phyloP scores from a whole-genome alignment of 1,140 invertebrate species.

The Caenorhabditis inopinata region DNA sequence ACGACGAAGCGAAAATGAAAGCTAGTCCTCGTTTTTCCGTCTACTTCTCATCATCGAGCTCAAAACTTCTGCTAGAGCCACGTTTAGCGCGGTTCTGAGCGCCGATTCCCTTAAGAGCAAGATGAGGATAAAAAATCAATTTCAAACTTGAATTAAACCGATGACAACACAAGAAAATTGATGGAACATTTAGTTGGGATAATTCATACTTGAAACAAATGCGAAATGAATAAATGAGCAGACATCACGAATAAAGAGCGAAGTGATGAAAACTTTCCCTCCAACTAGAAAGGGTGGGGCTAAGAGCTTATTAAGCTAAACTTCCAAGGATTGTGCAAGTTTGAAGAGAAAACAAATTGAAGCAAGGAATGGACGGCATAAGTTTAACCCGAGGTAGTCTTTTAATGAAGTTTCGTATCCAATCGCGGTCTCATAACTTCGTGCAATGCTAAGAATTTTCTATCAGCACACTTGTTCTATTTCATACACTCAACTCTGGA shows the following conservation, averaged over 20 bases:
- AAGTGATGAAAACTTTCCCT: neutral
- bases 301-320: conserved; percentile 4
- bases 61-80: neutral
- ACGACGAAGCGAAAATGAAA: neutral
- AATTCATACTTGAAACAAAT: too few species aligned
- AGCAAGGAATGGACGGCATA: too few species aligned
- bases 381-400: too few species aligned
- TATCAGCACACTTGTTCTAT: too few species aligned
- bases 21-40: neutral
- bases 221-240: too few species aligned
- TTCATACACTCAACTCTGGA: too few species aligned
- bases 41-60: neutral
- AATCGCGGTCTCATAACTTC: too few species aligned
- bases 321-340: neutral
- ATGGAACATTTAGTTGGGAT: too few species aligned
- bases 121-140: neutral
- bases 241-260: neutral
- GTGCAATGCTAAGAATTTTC: too few species aligned
- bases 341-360: neutral
- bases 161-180: too few species aligned
- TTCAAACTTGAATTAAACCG: too few species aligned
- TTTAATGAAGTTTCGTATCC: too few species aligned
- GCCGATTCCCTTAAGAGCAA: neutral
- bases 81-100: neutral
- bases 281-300: neutral